Evolutionary conservation across 2,888 invertebrate genomes (phyloP).

Genomic region (Xiphydria camelus): DNA sequence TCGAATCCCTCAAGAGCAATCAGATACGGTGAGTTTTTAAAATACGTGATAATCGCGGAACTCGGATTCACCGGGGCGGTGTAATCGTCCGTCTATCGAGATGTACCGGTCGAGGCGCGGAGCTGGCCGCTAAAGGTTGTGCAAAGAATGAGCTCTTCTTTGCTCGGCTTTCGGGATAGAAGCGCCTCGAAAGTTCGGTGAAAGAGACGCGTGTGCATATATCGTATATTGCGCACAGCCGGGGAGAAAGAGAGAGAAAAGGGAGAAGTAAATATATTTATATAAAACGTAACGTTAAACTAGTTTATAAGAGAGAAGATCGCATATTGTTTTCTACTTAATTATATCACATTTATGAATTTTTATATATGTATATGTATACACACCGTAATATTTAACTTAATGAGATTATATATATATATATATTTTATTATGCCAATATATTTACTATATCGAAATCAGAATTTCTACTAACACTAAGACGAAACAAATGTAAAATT

Average conservation of each 20-base stretch:
- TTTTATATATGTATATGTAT: conserved; percentile 26
- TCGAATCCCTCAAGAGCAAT: no score
- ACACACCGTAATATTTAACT: conserved; percentile 16
- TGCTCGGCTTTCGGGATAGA: conserved; percentile 8
- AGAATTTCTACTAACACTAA: no score
- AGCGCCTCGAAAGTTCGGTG: no score
- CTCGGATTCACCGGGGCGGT: no score
- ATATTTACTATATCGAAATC: no score
- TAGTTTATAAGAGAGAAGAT: conserved; percentile 19
- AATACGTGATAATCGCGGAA: no score
- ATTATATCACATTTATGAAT: conserved; percentile 19
- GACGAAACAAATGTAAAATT: conserved; percentile 19
- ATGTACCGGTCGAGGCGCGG: no score
- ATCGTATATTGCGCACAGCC: no score
- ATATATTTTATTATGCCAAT: conserved; percentile 25
- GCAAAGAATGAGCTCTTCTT: conserved; percentile 18
- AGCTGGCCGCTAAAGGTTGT: conserved; percentile 6
- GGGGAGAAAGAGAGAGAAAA: not conserved
- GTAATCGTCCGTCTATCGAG: no score
- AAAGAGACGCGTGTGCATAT: no score
- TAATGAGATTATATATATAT: conserved; percentile 23
- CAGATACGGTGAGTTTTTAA: no score
- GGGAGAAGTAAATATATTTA: not conserved
- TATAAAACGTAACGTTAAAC: not conserved
- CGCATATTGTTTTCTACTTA: not conserved